Percentiles rank a stretch among this genome's conserved stretches.
These are phyloP conservation scores for Eupithecia insigniata DNA, from an alignment of 2,888 invertebrate genomes.

Conservation along the genomic window DNA sequence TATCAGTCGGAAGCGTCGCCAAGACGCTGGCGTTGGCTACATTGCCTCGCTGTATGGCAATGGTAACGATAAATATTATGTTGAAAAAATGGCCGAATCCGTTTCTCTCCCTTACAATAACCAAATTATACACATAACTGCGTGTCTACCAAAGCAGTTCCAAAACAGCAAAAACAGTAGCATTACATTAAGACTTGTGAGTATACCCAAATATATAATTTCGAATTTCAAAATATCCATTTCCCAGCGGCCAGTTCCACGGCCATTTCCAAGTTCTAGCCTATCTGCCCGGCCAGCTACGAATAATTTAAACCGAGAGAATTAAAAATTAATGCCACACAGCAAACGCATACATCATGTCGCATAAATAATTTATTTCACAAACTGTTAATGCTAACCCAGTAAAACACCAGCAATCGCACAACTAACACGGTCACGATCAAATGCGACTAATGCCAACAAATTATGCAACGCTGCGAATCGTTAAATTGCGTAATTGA, in stretches of 20 bases:
- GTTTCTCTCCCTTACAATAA: neutral
- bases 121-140: neutral
- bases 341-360: slow-evolving; percentile 29
- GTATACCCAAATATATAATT: slow-evolving; percentile 1
- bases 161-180: neutral
- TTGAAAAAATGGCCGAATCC: neutral
- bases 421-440: neutral
- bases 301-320: slow-evolving; percentile 31
- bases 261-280: slow-evolving; percentile 33
- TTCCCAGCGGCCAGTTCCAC: slow-evolving; percentile 14
- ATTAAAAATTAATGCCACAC: slow-evolving; percentile 29
- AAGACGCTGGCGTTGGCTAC: too few species aligned
- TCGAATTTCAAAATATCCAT: slow-evolving; percentile 11
- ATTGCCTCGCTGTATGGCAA: too few species aligned
- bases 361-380: slow-evolving; percentile 31
- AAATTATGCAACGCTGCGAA: neutral
- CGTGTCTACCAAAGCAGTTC: neutral
- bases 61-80: neutral
- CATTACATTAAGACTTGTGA: neutral
- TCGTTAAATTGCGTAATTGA: neutral
- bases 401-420: slow-evolving; percentile 11
- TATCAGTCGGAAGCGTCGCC: too few species aligned
- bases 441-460: neutral
- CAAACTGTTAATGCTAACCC: slow-evolving; percentile 7
- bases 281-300: slow-evolving; percentile 23